Evolutionary conservation across 37 sponge, comb jelly and placozoan species (phyloP), one percentile per base, ranked within the genome.

Genomic region (Beroe ovata): DNA sequence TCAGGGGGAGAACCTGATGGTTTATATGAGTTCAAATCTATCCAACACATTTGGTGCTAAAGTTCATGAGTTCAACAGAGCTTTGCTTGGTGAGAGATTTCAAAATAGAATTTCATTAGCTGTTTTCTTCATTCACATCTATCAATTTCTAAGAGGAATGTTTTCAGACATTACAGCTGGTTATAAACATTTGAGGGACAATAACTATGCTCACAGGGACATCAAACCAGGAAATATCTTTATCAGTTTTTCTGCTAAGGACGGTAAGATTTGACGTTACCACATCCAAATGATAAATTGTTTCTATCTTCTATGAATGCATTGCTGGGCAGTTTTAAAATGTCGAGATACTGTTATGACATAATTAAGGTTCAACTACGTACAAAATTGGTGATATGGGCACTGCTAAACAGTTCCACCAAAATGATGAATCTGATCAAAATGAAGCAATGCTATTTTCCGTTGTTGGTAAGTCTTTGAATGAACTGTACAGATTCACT

Each of bases 161-260:
- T 4, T 66, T 42, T 40, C 84, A 77, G 84, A 77, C 33, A 77
- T 77, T 11, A 21, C 42, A 26, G 84, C 84, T 1, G 84, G 84
- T 1, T 77, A 77, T 29, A 42, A 42, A 16, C 84, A 77, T 42
- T 23, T 77, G 3, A 8, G 84, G 41, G 84, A 77, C 4, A 3
- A 40, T 42, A 77, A 77, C 6, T 77, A 33, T 77, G 84, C 54
- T 4, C 84, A 77, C 84, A 39, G 84, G 41, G 84, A 77, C 54
- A 39, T 77, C n/a, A 77, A 77, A 54, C 84, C 47, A 11, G 84
- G 41, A 21, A 77, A 77, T 25, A 77, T 77, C 38, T 21, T 77
- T 25, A 42, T 77, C 25, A 66, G 69, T 30, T 33, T 33, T 30
- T 29, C 36, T 30, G 8, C 16, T 18, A 66, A 66, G 16, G 69